Evolutionary conservation across 2,888 invertebrate genomes (phyloP), one percentile per base, ranked within the genome.

Genomic region (Stenchaetothrips biformis): DNA sequence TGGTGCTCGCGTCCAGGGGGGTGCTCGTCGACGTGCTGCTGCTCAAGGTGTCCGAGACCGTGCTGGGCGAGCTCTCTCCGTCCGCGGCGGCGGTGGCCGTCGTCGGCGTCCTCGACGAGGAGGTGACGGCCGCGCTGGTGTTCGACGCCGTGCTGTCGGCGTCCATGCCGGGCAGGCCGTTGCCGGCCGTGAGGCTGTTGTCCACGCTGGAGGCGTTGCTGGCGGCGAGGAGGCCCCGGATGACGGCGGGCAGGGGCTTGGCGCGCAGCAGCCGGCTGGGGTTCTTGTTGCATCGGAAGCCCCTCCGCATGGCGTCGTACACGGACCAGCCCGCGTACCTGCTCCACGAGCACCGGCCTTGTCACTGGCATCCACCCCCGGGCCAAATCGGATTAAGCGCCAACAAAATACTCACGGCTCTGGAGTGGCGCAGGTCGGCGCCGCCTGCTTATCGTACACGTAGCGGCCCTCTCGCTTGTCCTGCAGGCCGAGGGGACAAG

Each of bases 351-450:
- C 37, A 37, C 37, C 37, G 37, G 37, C 4, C 37, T 37, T 37
- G n/a, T n/a, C n/a, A n/a, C 37, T 37, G 37, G 37, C 37, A 37
- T 4, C 37, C 37, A 37, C 37, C 37, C 4, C 37, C 37, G 4
- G 37, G 4, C 37, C 37, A 37, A 37, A 37, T 1, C 37, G 4
- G 4, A 37, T 37, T 37, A 37, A 37, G n/a, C n/a, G n/a, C n/a
- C n/a, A n/a, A n/a, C n/a, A 37, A 37, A 37, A 37, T 37, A 37
- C 37, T 37, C 37, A 37, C 37, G 37, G 67, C 25, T 74, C 67
- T 11, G 91, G 91, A 16, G 89, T 88, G 48, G 86, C 85, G 85
- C 93, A 93, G 83, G 90, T 88, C 0, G 93, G 93, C 16, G 91
- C 89, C 4, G 91, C 88, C 84, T 87, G 87, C 82, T 89, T 90